Evolutionary conservation across 2,797 vertebrate species (phyloP).

Genomic region (Numenius phaeopus): DNA sequence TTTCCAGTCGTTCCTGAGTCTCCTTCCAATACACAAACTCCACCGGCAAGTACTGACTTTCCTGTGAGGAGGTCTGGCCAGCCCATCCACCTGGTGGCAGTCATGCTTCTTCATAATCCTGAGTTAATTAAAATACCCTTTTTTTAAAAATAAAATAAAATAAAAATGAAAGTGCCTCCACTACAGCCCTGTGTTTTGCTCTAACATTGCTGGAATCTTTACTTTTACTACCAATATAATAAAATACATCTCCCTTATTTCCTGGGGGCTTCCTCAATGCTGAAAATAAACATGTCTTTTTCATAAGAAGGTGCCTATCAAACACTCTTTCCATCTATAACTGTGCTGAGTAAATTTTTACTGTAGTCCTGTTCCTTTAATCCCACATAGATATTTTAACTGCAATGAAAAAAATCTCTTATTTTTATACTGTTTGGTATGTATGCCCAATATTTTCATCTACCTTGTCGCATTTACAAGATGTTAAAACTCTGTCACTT

Average conservation of each 20-base stretch:
- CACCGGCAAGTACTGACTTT: neutral
- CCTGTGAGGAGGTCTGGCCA: neutral
- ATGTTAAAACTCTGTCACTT: neutral
- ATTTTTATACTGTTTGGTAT: neutral
- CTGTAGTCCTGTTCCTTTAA: neutral
- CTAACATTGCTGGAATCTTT: neutral
- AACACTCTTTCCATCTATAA: neutral
- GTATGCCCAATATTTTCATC: neutral
- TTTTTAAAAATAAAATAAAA: fast-evolving
- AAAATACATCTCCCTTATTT: neutral
- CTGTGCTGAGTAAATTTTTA: neutral
- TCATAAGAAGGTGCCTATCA: neutral
- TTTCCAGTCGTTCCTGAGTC: neutral
- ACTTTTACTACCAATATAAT: neutral
- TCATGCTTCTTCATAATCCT: neutral
- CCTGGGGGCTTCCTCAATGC: neutral
- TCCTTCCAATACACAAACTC: neutral
- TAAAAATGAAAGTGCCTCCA: neutral
- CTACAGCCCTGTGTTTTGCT: neutral
- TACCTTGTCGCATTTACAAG: neutral
- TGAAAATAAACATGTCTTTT: neutral
- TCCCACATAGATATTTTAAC: neutral
- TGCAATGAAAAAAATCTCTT: neutral
- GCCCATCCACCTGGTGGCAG: constrained; percentile 44
- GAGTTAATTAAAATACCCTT: neutral